phyloP scores from a whole-genome alignment of 2,888 invertebrate species.

The Plebejus anna region DNA sequence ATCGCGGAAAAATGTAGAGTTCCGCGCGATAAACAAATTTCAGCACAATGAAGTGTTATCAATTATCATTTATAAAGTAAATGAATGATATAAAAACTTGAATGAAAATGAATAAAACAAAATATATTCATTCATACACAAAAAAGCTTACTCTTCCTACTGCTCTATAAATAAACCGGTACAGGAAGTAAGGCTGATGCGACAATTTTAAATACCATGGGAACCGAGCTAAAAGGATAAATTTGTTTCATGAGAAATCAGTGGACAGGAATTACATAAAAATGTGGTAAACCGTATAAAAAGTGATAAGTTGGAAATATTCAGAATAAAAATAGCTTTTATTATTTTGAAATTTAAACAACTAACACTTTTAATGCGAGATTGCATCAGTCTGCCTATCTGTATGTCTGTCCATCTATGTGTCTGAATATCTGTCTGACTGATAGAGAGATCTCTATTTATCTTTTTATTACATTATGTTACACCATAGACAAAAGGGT shows the following conservation, averaged over 20 bases:
- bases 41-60: too few species aligned
- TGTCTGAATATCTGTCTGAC: too few species aligned
- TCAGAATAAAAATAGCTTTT: background rate
- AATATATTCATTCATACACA: background rate
- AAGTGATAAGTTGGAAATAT: background rate
- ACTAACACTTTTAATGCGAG: too few species aligned
- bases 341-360: background rate
- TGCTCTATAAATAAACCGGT: background rate
- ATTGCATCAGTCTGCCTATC: too few species aligned
- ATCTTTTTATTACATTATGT: too few species aligned
- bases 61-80: too few species aligned
- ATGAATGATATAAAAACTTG: too few species aligned
- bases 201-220: slow-evolving; percentile 10
- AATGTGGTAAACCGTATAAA: background rate
- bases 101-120: background rate
- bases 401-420: too few species aligned
- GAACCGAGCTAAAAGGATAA: background rate
- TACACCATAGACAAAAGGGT: too few species aligned
- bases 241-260: background rate
- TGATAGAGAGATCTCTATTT: too few species aligned
- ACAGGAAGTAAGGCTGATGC: slow-evolving; percentile 2
- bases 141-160: background rate
- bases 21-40: too few species aligned
- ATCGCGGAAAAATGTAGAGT: too few species aligned
- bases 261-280: background rate